These are phyloP conservation scores for Armadillidium nasatum DNA, from an alignment of 1,140 invertebrate genomes.

Conservation along the genomic window DNA sequence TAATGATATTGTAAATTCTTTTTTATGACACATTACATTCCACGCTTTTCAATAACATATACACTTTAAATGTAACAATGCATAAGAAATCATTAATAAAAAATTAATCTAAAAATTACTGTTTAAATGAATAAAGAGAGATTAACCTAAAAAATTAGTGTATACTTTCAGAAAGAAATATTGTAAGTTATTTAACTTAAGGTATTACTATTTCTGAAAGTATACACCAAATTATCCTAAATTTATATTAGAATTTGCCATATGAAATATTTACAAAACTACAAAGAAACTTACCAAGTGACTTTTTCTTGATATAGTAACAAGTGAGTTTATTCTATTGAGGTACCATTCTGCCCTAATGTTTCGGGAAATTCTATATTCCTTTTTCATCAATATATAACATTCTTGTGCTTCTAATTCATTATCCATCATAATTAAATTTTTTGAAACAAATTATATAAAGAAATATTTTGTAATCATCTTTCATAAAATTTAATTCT, in stretches of 20 bases:
- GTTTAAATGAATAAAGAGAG: too few species aligned
- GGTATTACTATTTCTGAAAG: too few species aligned
- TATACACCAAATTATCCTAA: too few species aligned
- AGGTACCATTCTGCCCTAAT: conserved; percentile 70
- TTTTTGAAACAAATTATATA: too few species aligned
- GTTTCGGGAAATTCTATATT: conserved; percentile 69
- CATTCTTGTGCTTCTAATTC: conserved; percentile 62
- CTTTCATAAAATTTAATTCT: too few species aligned
- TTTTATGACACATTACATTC: too few species aligned
- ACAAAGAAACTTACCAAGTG: conserved; percentile 47
- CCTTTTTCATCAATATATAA: conserved; percentile 67
- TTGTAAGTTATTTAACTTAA: too few species aligned
- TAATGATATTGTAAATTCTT: not conserved
- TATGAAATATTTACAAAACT: conserved; percentile 23
- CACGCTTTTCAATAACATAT: not conserved
- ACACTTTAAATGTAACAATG: not conserved
- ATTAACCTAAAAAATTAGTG: too few species aligned
- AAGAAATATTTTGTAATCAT: too few species aligned
- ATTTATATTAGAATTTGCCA: conserved; percentile 13
- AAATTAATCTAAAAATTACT: too few species aligned
- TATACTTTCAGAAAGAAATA: too few species aligned
- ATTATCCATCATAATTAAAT: conserved; percentile 12
- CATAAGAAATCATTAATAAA: too few species aligned
- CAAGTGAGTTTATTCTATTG: conserved; percentile 61
- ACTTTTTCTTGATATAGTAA: conserved; percentile 53